Percentiles rank a stretch among this genome's conserved stretches.
Conservation (phyloP, 2,888 invertebrate species). For the Epirrita christyi region DNA sequence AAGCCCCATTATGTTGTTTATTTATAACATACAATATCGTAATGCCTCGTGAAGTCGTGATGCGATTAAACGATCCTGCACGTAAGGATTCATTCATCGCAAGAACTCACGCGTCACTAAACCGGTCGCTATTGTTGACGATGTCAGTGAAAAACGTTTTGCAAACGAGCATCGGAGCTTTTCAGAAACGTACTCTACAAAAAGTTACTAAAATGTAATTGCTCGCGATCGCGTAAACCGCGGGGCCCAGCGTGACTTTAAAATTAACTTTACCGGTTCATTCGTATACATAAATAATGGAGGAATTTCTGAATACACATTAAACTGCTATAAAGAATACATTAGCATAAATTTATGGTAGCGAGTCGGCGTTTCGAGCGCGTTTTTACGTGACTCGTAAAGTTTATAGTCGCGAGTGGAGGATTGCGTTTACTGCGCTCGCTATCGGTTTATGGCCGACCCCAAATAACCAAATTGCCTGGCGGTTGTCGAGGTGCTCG, state of each 20-base stretch:
- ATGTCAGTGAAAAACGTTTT: conserved; percentile 54
- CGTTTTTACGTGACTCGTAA: conserved; percentile 85
- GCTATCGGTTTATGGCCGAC: conserved; percentile 83
- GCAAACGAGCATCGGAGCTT: conserved; percentile 57
- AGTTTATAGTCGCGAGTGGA: conserved; percentile 84
- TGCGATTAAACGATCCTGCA: conserved; percentile 46
- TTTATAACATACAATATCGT: conserved; percentile 55
- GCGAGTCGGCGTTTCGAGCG: conserved; percentile 82
- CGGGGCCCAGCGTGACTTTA: conserved; percentile 77
- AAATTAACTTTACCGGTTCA: conserved; percentile 84
- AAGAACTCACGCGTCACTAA: conserved; percentile 49
- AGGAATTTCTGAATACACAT: conserved; percentile 84
- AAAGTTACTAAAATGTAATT: conserved; percentile 68
- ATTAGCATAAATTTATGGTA: conserved; percentile 85
- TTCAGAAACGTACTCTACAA: conserved; percentile 61
- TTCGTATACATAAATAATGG: conserved; percentile 84
- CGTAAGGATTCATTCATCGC: conserved; percentile 52
- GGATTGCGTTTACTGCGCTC: conserved; percentile 83
- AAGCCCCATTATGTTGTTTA: conserved; percentile 59
- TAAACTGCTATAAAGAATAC: conserved; percentile 85
- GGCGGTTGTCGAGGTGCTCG: conserved; percentile 63
- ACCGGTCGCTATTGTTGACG: conserved; percentile 44
- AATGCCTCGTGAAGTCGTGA: conserved; percentile 42
- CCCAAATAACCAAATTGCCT: conserved; percentile 83
- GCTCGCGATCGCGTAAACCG: conserved; percentile 69